These are phyloP conservation scores for Odontamblyopus rebecca DNA, from an alignment of 2,797 vertebrate species.

Conservation along the genomic window DNA sequence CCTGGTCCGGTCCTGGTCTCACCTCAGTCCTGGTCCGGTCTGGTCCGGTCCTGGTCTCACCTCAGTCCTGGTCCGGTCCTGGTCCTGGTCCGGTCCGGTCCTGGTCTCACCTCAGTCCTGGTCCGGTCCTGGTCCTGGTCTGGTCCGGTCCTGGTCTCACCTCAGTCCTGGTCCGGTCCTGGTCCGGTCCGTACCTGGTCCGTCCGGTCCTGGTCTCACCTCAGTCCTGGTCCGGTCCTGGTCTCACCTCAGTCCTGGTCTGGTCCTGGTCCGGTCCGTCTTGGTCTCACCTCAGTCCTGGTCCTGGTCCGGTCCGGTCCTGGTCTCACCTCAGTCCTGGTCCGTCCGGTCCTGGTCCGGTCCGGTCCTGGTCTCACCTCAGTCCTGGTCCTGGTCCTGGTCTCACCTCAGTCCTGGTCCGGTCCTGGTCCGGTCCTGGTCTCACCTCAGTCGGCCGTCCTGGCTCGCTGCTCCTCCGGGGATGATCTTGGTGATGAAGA, in stretches of 20 bases:
- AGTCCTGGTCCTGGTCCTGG: neutral
- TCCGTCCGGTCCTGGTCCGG: neutral
- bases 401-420: neutral
- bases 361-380: neutral
- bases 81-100: neutral
- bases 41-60: neutral
- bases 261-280: neutral
- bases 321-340: neutral
- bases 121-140: too few relatives aligned
- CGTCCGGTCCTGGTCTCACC: too few relatives aligned
- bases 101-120: too few relatives aligned
- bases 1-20: neutral
- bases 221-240: too few relatives aligned
- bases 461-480: conserved; percentile 88
- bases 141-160: too few relatives aligned
- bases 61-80: too few relatives aligned
- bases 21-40: neutral
- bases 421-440: neutral
- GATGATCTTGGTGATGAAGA: conserved; percentile 96
- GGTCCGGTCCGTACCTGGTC: too few relatives aligned
- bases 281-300: too few relatives aligned
- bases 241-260: too few relatives aligned
- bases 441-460: conserved; percentile 85
- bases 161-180: too few relatives aligned
- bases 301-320: neutral